A percentile compares a stretch with the other conserved stretches of the same genome.
phyloP scores from a whole-genome alignment of 2,797 vertebrate genomes.

The Betta splendens region DNA sequence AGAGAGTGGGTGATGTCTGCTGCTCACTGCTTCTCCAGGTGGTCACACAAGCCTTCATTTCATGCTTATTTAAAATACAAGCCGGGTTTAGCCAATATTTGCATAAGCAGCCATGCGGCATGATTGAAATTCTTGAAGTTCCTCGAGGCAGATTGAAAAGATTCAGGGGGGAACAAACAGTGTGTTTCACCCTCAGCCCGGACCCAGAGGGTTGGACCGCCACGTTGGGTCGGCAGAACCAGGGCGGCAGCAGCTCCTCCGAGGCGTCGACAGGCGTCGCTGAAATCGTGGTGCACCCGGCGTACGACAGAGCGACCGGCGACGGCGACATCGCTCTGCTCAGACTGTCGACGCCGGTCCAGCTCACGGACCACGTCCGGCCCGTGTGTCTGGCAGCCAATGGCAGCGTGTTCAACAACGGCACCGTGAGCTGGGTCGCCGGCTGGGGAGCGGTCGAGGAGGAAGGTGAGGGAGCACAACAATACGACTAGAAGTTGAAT shows the following conservation, averaged over 20 bases:
- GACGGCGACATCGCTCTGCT: constrained; percentile 73
- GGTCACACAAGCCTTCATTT: not conserved
- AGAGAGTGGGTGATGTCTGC: constrained; percentile 69
- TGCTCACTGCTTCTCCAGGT: constrained; percentile 59
- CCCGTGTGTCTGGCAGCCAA: constrained; percentile 82
- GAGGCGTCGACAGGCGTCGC: constrained; percentile 33
- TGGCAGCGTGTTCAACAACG: constrained; percentile 62
- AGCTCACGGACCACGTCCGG: constrained; percentile 76
- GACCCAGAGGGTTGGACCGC: constrained; percentile 7
- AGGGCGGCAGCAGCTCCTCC: constrained; percentile 39
- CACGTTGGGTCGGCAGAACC: constrained; percentile 52
- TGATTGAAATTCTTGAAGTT: constrained; percentile 1
- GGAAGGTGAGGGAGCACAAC: constrained; percentile 67
- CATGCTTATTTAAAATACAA: not conserved
- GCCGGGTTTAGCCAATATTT: not conserved
- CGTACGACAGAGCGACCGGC: constrained; percentile 8
- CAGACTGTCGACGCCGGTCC: constrained; percentile 63
- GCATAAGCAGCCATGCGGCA: not conserved
- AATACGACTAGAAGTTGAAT: too few species aligned
- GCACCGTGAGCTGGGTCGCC: constrained; percentile 69
- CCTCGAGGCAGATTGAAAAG: not conserved
- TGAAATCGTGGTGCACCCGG: constrained; percentile 50
- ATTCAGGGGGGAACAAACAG: too few species aligned
- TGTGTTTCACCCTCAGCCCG: not conserved
- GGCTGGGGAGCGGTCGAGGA: constrained; percentile 62